Evolutionary conservation across 2,113 vertebrate species (phyloP).

Genomic region (western clawed frog (Xenopus tropicalis)): DNA sequence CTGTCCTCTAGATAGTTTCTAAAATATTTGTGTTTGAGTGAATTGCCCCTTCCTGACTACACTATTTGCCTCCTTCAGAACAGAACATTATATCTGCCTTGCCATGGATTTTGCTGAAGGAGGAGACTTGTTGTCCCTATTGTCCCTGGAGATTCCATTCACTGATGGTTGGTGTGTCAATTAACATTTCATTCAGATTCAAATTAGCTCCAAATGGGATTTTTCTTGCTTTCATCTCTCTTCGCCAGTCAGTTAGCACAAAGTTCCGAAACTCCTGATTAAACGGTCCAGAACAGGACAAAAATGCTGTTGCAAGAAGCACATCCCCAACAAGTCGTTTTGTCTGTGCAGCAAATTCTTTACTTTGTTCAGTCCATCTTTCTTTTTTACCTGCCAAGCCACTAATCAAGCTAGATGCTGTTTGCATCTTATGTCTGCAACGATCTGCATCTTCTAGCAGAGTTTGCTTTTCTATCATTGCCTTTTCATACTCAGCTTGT

Average conservation of each 20-base stretch:
- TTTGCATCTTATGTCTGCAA: conserved; percentile 90
- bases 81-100: too few species aligned
- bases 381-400: conserved; percentile 90
- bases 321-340: conserved; percentile 91
- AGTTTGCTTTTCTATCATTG: too few species aligned
- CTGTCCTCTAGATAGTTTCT: conserved; percentile 92
- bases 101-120: too few species aligned
- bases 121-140: too few species aligned
- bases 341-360: conserved; percentile 84
- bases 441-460: conserved; percentile 87
- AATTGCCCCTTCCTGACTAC: too few species aligned
- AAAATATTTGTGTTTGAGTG: conserved; percentile 93
- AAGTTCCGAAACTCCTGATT: conserved; percentile 92
- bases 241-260: conserved; percentile 83
- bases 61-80: too few species aligned
- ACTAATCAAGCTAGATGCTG: conserved; percentile 85
- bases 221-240: conserved; percentile 77
- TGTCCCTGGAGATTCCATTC: conserved; percentile 94
- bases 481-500: conserved; percentile 57
- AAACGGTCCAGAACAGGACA: conserved; percentile 93
- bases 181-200: conserved; percentile 85
- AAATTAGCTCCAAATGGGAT: conserved; percentile 81
- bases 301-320: conserved; percentile 87
- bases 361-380: conserved; percentile 91
- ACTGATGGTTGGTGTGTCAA: conserved; percentile 80